Percentiles rank a stretch among this genome's conserved stretches.
Evolutionary conservation across 1,140 invertebrate species (phyloP).

Genomic region (Gonioctena quinquepunctata): DNA sequence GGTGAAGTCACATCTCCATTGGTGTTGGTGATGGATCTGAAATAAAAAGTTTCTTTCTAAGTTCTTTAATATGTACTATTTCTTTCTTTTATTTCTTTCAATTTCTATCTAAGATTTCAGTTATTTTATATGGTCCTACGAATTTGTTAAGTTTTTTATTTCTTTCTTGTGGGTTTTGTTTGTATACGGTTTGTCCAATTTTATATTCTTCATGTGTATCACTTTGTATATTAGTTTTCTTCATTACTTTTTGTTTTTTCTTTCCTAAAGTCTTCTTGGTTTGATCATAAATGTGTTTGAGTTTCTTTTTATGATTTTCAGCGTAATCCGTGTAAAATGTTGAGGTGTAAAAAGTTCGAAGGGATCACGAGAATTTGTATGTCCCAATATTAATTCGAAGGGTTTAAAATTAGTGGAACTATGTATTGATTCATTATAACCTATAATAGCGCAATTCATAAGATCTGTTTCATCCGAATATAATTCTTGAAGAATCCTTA

Average conservation of each 20-base stretch:
- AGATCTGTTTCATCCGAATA: too few relatives aligned
- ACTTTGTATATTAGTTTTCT: conserved; percentile 4
- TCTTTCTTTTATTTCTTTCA: neutral
- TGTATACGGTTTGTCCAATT: neutral
- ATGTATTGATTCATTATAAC: too few relatives aligned
- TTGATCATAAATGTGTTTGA: neutral
- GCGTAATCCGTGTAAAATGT: conserved; percentile 6
- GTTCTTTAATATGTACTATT: conserved; percentile 15
- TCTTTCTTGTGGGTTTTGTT: neutral
- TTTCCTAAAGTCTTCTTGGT: neutral
- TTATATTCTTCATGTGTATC: neutral
- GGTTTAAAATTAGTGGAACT: too few relatives aligned
- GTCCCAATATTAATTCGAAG: too few relatives aligned
- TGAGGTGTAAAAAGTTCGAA: neutral
- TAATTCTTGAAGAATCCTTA: too few relatives aligned
- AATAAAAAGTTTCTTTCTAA: conserved; percentile 1
- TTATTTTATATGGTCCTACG: neutral
- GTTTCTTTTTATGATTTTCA: conserved; percentile 6
- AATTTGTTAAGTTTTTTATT: neutral
- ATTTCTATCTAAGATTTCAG: conserved; percentile 6
- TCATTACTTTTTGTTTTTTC: conserved; percentile 2
- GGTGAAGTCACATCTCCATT: neutral
- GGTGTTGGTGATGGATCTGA: neutral
- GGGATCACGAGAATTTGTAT: neutral
- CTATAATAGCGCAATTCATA: too few relatives aligned